These are phyloP conservation scores for Eucriotettix oculatus DNA, from an alignment of 2,888 invertebrate species.

Conservation along the genomic window DNA sequence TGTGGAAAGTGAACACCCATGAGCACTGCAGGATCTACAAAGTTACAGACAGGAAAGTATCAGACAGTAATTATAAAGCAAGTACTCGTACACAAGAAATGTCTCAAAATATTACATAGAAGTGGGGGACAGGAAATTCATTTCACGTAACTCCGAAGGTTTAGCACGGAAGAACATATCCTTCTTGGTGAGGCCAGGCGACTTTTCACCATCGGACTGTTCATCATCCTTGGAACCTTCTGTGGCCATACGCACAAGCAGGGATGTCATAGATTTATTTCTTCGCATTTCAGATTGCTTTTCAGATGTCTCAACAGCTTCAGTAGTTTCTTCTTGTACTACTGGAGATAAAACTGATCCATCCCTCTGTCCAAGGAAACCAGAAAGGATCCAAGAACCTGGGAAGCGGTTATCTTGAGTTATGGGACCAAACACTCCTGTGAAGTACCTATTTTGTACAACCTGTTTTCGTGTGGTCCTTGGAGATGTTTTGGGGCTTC, in stretches of 20 bases:
- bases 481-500: constrained; percentile 41
- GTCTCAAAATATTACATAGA: constrained; percentile 40
- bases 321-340: constrained; percentile 33
- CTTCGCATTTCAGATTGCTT: constrained; percentile 6
- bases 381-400: constrained; percentile 47
- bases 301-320: constrained; percentile 9
- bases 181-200: background rate
- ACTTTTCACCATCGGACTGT: background rate
- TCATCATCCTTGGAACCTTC: constrained; percentile 1
- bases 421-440: constrained; percentile 25
- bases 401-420: constrained; percentile 13
- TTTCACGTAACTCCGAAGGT: constrained; percentile 57
- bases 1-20: too few species aligned
- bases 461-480: constrained; percentile 23
- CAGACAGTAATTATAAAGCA: too few species aligned
- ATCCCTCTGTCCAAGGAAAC: constrained; percentile 42
- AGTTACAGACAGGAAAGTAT: too few species aligned
- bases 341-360: background rate
- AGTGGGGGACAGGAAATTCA: constrained; percentile 76
- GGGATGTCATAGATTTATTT: constrained; percentile 18
- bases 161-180: constrained; percentile 30
- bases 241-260: constrained; percentile 1
- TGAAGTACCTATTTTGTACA: constrained; percentile 42
- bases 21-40: too few species aligned
- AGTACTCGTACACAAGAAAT: too few species aligned